These are phyloP conservation scores for Calosoma granatense DNA, from an alignment of 1,140 invertebrate genomes.

Conservation along the genomic window DNA sequence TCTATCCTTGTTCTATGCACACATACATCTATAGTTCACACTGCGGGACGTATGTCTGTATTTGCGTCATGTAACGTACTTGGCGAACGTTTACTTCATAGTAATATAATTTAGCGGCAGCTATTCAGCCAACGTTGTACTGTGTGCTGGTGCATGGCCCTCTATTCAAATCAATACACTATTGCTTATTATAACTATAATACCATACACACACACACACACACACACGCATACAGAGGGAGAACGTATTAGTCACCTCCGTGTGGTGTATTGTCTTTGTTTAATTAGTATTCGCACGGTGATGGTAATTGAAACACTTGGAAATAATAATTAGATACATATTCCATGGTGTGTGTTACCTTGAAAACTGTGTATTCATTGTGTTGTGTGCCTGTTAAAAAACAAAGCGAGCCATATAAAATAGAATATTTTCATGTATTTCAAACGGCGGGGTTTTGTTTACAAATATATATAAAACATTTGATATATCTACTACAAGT, in stretches of 20 bases:
- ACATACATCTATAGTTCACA: neutral
- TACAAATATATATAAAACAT: too few species aligned
- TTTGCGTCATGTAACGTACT: neutral
- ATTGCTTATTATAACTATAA: conserved; percentile 3
- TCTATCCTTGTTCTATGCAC: neutral
- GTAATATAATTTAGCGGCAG: neutral
- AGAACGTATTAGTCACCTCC: neutral
- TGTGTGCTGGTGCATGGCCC: neutral
- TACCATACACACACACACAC: neutral
- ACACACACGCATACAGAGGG: too few species aligned
- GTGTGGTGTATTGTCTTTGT: neutral
- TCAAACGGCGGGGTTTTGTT: too few species aligned
- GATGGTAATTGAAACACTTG: too few species aligned
- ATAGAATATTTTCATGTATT: too few species aligned
- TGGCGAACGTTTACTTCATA: neutral
- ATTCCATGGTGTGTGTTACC: too few species aligned
- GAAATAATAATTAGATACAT: too few species aligned
- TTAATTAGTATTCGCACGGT: neutral
- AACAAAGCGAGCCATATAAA: too few species aligned
- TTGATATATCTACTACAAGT: too few species aligned
- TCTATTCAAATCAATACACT: conserved; percentile 1
- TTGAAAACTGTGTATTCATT: too few species aligned
- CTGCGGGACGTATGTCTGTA: neutral
- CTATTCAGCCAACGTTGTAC: neutral
- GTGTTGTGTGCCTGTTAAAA: too few species aligned